phyloP scores from a whole-genome alignment of 1,140 invertebrate species.

The Diorhabda carinulata region DNA sequence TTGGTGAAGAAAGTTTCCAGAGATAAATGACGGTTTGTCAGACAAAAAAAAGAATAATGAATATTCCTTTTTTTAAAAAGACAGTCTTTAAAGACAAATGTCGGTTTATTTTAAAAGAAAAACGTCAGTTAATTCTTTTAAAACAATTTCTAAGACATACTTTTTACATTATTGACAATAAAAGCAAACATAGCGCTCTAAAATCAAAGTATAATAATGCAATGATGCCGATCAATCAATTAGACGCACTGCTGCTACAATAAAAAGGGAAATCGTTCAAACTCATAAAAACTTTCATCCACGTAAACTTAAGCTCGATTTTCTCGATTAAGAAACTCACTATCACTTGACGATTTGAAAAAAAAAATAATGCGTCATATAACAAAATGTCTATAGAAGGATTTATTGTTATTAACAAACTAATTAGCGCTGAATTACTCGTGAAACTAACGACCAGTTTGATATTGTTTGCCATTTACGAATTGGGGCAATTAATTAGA shows the following conservation, averaged over 20 bases:
- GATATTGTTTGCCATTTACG: neutral
- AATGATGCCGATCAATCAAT: too few relatives aligned
- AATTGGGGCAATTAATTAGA: neutral
- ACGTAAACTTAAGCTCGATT: neutral
- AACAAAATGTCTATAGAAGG: neutral
- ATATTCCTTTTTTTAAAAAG: too few relatives aligned
- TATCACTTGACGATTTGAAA: too few relatives aligned
- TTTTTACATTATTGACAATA: too few relatives aligned
- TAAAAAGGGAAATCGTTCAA: neutral
- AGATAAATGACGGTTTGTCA: too few relatives aligned
- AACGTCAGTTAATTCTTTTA: neutral
- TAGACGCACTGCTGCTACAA: neutral
- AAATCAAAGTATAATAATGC: too few relatives aligned
- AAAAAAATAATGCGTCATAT: neutral
- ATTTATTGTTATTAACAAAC: neutral
- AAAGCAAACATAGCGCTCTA: too few relatives aligned
- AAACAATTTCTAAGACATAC: too few relatives aligned
- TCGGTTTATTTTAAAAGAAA: neutral
- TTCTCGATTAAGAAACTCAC: too few relatives aligned
- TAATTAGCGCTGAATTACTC: neutral
- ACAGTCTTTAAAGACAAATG: too few relatives aligned
- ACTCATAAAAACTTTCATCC: neutral
- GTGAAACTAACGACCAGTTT: neutral
- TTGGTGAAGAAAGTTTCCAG: too few relatives aligned
- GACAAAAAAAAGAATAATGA: too few relatives aligned